A percentile compares a stretch with the other conserved stretches of the same genome.
These are phyloP conservation scores for Symphodus melops DNA, from an alignment of 2,113 vertebrate genomes.

Conservation along the genomic window DNA sequence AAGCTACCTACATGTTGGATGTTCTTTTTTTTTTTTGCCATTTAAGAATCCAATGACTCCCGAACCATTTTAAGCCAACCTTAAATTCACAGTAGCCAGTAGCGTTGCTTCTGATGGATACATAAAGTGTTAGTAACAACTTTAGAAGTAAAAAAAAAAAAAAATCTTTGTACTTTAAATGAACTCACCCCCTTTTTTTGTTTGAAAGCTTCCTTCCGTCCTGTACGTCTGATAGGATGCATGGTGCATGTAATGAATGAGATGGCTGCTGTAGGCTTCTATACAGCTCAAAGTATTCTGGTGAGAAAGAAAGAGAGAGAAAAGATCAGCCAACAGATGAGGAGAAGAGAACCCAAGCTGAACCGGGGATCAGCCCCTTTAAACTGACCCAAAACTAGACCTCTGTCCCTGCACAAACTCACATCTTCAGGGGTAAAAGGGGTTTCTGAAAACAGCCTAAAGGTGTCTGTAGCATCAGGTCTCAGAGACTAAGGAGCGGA, in stretches of 20 bases:
- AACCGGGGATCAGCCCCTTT: conserved; percentile 65
- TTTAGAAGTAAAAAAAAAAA: neutral
- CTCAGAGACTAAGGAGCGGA: neutral
- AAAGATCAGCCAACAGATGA: conserved; percentile 62
- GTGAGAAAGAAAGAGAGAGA: conserved; percentile 34
- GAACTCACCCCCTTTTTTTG: conserved; percentile 69
- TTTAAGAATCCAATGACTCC: too few relatives aligned
- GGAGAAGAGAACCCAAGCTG: conserved; percentile 68
- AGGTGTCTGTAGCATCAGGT: neutral
- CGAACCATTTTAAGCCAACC: neutral
- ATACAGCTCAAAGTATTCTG: conserved; percentile 61
- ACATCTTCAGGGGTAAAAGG: neutral
- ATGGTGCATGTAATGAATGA: conserved; percentile 54
- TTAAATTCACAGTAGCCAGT: neutral
- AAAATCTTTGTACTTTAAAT: conserved; percentile 46
- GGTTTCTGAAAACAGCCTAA: neutral
- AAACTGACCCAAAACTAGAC: conserved; percentile 53
- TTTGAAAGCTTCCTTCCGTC: conserved; percentile 39
- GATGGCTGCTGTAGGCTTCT: conserved; percentile 49
- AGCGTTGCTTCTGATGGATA: neutral
- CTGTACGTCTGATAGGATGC: conserved; percentile 48
- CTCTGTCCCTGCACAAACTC: conserved; percentile 37
- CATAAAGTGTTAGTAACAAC: neutral
- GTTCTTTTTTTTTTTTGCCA: neutral
- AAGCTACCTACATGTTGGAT: conserved; percentile 1